phyloP scores from a whole-genome alignment of 1,140 invertebrate genomes.

The Ridgeia piscesae region DNA sequence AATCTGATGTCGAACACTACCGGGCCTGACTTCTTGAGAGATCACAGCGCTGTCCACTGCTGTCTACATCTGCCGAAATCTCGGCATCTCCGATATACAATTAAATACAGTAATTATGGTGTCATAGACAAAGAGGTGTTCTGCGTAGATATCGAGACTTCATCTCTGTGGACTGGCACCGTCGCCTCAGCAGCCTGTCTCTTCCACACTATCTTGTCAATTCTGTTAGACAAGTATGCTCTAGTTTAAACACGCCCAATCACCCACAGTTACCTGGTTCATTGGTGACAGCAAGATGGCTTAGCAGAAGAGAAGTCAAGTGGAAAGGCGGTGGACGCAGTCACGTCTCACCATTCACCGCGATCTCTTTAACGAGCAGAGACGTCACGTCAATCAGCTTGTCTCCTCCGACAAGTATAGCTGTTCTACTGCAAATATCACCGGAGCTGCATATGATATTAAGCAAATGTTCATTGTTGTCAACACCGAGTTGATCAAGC shows the following conservation, averaged over 20 bases:
- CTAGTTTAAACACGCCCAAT: background rate
- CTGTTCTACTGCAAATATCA: background rate
- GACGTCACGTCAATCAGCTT: slow-evolving; percentile 15
- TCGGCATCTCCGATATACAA: background rate
- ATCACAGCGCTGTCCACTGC: background rate
- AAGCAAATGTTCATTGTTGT: background rate
- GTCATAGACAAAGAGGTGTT: background rate
- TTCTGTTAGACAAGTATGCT: background rate
- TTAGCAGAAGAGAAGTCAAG: background rate
- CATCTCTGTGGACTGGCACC: background rate
- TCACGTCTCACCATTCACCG: background rate
- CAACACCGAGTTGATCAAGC: background rate
- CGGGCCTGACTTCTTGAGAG: background rate
- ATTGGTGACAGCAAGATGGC: background rate
- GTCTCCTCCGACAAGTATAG: background rate
- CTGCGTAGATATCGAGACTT: background rate
- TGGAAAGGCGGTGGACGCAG: background rate
- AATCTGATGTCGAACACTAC: background rate
- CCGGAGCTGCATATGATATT: background rate
- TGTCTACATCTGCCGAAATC: background rate
- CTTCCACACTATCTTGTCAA: background rate
- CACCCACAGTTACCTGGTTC: slow-evolving; percentile 13
- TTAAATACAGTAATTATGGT: background rate
- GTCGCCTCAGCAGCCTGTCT: background rate
- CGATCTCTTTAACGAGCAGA: background rate